phyloP scores from a whole-genome alignment of 1,140 invertebrate genomes.

The Pseudomyrmex pallidus region DNA sequence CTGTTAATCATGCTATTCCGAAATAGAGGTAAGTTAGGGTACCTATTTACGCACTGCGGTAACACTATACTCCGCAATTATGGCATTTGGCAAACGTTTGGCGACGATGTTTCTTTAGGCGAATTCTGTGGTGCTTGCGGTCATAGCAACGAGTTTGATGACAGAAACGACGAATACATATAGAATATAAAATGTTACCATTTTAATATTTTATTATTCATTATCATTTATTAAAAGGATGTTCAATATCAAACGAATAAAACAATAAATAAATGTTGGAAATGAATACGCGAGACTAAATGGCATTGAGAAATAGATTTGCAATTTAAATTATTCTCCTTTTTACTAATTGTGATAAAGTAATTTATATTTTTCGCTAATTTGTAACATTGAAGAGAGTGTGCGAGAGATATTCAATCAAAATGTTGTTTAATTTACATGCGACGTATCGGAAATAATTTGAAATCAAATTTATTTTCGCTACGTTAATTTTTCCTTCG shows the following conservation, averaged over 20 bases:
- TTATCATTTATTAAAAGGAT: too few species aligned
- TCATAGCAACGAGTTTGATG: too few species aligned
- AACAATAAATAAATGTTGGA: too few species aligned
- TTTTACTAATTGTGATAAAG: constrained; percentile 1
- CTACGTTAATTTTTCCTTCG: constrained; percentile 21
- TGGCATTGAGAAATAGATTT: not conserved
- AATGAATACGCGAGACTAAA: too few species aligned
- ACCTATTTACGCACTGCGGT: constrained; percentile 54
- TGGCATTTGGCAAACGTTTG: constrained; percentile 7
- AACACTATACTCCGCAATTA: constrained; percentile 38
- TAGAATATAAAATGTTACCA: too few species aligned
- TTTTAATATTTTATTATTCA: too few species aligned
- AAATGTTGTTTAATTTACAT: not conserved
- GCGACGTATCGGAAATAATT: constrained; percentile 23
- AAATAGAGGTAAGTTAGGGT: not conserved
- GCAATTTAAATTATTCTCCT: not conserved
- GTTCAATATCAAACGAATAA: too few species aligned
- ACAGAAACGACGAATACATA: too few species aligned
- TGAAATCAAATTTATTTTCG: constrained; percentile 23
- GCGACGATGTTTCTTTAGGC: not conserved
- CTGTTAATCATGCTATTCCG: constrained; percentile 59
- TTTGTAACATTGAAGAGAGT: not conserved
- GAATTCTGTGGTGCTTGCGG: too few species aligned
- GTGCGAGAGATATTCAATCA: not conserved
- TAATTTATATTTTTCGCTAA: not conserved